phyloP scores from a whole-genome alignment of 2,888 invertebrate genomes.

The Chalcosyrphus nemorum region DNA sequence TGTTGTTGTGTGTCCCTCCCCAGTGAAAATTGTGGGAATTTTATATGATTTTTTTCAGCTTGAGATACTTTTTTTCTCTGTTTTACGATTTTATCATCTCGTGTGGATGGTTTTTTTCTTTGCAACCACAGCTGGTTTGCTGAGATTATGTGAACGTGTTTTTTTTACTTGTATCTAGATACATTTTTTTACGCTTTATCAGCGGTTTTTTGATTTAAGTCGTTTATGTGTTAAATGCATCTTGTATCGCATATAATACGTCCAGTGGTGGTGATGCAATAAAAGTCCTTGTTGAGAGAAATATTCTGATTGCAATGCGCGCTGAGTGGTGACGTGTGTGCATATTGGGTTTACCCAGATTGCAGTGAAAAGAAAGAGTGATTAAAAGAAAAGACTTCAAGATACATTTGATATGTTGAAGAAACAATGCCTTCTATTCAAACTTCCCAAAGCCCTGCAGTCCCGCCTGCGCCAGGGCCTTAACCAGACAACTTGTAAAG shows the following conservation, averaged over 20 bases:
- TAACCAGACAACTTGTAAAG: too few species aligned
- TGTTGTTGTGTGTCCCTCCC: not conserved
- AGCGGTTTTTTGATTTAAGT: not conserved
- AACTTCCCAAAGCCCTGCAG: too few species aligned
- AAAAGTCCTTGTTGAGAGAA: not conserved
- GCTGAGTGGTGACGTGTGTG: too few species aligned
- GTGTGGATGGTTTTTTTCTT: not conserved
- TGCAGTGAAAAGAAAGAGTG: too few species aligned
- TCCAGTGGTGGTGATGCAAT: not conserved
- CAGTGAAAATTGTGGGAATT: slow-evolving; percentile 55
- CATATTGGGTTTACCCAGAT: too few species aligned
- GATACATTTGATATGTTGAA: too few species aligned
- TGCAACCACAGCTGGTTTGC: slow-evolving; percentile 40
- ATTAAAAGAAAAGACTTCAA: too few species aligned
- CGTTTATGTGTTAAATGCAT: not conserved
- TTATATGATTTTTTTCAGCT: slow-evolving; percentile 43
- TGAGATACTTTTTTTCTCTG: slow-evolving; percentile 44
- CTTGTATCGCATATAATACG: not conserved
- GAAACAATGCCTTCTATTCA: too few species aligned
- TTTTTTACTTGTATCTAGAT: not conserved
- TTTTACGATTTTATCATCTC: slow-evolving; percentile 23
- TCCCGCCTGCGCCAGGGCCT: too few species aligned
- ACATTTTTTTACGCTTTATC: not conserved
- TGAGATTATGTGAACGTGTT: slow-evolving; percentile 39
- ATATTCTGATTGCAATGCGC: too few species aligned